These are phyloP conservation scores for Grammomys dolichurus DNA, from an alignment of 2,113 vertebrate genomes.

Conservation along the genomic window DNA sequence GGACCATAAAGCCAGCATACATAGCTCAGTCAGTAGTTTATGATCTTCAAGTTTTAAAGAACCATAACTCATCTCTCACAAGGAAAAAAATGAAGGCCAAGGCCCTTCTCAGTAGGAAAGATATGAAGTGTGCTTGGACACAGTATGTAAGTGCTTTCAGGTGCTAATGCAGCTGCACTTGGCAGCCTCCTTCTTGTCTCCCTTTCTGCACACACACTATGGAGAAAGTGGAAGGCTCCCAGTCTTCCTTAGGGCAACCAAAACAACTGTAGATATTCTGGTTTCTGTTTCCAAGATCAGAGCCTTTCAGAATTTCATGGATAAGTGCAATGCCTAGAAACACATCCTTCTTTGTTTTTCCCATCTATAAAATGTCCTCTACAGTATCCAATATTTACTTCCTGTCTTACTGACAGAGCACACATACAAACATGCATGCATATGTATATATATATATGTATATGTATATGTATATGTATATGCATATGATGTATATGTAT, in stretches of 20 bases:
- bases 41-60: neutral
- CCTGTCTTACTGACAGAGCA: neutral
- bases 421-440: neutral
- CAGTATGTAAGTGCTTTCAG: neutral
- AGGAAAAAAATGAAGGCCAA: neutral
- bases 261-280: neutral
- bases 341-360: neutral
- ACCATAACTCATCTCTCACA: neutral
- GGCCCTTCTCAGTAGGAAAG: neutral
- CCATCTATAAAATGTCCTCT: neutral
- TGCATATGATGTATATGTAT: neutral
- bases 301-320: neutral
- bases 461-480: neutral
- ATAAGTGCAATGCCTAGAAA: neutral
- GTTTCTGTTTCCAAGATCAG: neutral
- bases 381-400: neutral
- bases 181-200: neutral
- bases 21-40: neutral
- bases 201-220: neutral
- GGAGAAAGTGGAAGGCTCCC: accelerated
- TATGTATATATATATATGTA: neutral
- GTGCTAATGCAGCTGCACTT: neutral
- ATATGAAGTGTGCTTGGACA: neutral
- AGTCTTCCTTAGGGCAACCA: neutral
- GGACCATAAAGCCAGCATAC: neutral